Evolutionary conservation across 2,888 invertebrate genomes (phyloP), one percentile per base, ranked within the genome.

Genomic region (Lymantria monacha): DNA sequence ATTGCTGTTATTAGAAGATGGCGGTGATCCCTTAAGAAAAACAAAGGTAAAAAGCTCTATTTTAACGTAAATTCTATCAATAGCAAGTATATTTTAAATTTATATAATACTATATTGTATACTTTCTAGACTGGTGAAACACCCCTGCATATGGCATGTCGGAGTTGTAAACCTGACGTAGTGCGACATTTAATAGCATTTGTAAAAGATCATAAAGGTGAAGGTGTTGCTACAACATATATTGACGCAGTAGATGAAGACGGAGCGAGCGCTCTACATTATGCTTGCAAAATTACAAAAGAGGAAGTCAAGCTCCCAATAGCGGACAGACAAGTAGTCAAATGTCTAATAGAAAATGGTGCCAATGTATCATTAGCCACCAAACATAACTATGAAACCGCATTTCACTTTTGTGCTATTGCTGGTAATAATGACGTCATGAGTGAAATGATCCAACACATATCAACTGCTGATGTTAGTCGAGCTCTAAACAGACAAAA

Each of bases 351-450:
- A 49, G 96, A 98, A 76, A 96, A 96, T 66, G 98, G 97, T 8
- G 99, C 98, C 0, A 97, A 99, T 79, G 96, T 97, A 0, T 94
- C 95, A 46, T 86, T 96, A 52, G 95, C 95, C 72, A 97, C 98
- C 0, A 96, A 95, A 86, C 94, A 95, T 85, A 95, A 95, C 12
- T 94, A 95, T 66, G 99, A 99, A 89, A 98, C 99, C 0, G 97
- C 98, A 0, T 96, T 99, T 73, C 99, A 99, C 81, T 96, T 97
- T 77, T 97, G 98, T 70, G 98, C 99, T 0, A 93, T 97, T 14
- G 97, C 97, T 7, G 99, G 99, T 13, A 99, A 98, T 85, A 98
- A 98, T 76, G 98, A 98, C 69, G 96, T 99, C 7, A 92, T 99
- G 68, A 94, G 95, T 68, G 99, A 99, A 84, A 98, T 99, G 94